Evolutionary conservation across 2,888 invertebrate species (phyloP).

Genomic region (Sinelater perroti): DNA sequence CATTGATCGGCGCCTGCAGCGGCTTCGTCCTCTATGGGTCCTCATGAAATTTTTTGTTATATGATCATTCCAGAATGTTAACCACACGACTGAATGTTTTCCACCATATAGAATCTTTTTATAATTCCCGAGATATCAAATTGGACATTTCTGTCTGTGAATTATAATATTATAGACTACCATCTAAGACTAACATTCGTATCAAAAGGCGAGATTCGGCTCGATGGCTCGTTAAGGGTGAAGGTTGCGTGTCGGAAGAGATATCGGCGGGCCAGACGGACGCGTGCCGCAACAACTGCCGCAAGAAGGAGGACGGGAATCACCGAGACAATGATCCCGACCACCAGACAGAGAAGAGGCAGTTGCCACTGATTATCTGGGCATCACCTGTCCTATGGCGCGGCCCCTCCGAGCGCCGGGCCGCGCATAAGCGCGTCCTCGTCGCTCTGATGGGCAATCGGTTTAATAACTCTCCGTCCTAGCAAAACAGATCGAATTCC

Average conservation of each 20-base stretch:
- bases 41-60: no score
- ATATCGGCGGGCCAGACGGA: slow-evolving; percentile 50
- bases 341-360: slow-evolving; percentile 39
- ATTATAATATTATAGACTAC: background rate
- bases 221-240: slow-evolving; percentile 36
- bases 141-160: no score
- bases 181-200: background rate
- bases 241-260: slow-evolving; percentile 41
- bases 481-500: slow-evolving; percentile 50
- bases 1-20: no score
- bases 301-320: slow-evolving; percentile 53
- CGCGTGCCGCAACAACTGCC: slow-evolving; percentile 56
- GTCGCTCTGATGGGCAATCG: slow-evolving; percentile 32
- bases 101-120: no score
- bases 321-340: slow-evolving; percentile 44
- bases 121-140: no score
- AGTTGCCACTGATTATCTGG: slow-evolving; percentile 40
- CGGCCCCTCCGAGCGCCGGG: slow-evolving; percentile 22
- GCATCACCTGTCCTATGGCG: slow-evolving; percentile 48
- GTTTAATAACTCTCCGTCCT: slow-evolving; percentile 44
- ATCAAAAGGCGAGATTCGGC: slow-evolving; percentile 22
- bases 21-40: no score
- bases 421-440: slow-evolving; percentile 29
- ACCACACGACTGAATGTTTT: no score
- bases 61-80: no score